Evolutionary conservation across 2,888 invertebrate species (phyloP).

Genomic region (Pseudococcus jackbeardsleyi): DNA sequence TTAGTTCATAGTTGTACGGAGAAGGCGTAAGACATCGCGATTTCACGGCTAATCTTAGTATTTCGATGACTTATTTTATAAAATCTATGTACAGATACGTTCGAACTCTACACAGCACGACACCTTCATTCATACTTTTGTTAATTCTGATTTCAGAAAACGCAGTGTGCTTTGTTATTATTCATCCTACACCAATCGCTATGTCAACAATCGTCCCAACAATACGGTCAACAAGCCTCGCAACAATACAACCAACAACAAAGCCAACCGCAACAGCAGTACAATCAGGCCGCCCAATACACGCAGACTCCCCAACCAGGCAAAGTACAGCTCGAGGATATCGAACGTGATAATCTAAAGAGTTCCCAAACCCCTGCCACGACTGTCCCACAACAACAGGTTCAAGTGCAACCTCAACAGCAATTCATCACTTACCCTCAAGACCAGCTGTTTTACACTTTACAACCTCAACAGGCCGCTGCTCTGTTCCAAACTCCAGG

Average conservation of each 20-base stretch:
- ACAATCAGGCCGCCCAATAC: slow-evolving; percentile 22
- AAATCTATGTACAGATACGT: background rate
- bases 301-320: background rate
- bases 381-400: background rate
- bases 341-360: slow-evolving; percentile 60
- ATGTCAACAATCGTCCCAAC: slow-evolving; percentile 17
- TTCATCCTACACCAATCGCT: slow-evolving; percentile 34
- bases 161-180: background rate
- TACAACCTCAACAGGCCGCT: slow-evolving; percentile 51
- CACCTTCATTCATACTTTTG: background rate
- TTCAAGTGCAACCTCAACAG: slow-evolving; percentile 20
- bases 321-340: slow-evolving; percentile 61
- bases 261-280: background rate
- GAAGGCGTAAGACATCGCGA: background rate
- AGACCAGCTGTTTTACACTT: slow-evolving; percentile 18
- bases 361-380: background rate
- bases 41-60: slow-evolving; percentile 1
- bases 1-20: background rate
- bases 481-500: background rate
- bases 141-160: slow-evolving; percentile 49
- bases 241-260: slow-evolving; percentile 21
- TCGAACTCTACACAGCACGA: background rate
- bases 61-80: background rate
- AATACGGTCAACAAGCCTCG: slow-evolving; percentile 19
- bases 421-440: slow-evolving; percentile 30